A percentile compares a stretch with the other conserved stretches of the same genome.
phyloP scores from a whole-genome alignment of 2,113 vertebrate species.

The Ifrita kowaldi region DNA sequence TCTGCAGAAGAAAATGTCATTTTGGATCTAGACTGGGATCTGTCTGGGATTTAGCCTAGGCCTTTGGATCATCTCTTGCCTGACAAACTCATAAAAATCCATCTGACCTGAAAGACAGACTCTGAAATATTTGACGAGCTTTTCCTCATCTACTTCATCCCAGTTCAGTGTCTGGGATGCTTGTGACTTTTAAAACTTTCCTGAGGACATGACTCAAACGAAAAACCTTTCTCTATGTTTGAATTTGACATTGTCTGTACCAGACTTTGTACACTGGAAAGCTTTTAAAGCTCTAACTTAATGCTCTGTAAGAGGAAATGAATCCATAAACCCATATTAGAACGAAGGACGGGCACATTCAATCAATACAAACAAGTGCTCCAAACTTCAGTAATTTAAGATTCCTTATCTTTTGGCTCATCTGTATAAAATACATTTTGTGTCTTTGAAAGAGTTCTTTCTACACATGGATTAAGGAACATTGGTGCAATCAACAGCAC shows the following conservation, averaged over 20 bases:
- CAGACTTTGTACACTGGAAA: background rate
- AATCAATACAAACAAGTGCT: background rate
- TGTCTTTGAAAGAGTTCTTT: background rate
- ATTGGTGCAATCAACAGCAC: background rate
- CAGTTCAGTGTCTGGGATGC: background rate
- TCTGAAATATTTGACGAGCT: background rate
- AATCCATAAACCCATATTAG: background rate
- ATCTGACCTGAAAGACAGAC: background rate
- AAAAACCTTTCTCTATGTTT: background rate
- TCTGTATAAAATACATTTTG: background rate
- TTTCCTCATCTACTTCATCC: background rate
- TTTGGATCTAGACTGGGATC: background rate
- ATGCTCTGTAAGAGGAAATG: background rate
- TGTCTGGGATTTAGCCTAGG: background rate
- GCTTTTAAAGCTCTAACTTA: background rate
- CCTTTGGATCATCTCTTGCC: background rate
- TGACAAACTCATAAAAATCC: background rate
- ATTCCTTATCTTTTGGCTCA: background rate
- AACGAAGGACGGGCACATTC: background rate
- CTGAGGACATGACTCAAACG: background rate
- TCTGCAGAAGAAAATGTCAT: background rate
- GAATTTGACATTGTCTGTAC: background rate
- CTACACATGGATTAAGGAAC: background rate
- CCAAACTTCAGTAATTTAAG: background rate
- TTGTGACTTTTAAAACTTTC: background rate